A percentile compares a stretch with the other conserved stretches of the same genome.
Conservation (phyloP, 2,888 invertebrate species). For the Apodemia mormo region DNA sequence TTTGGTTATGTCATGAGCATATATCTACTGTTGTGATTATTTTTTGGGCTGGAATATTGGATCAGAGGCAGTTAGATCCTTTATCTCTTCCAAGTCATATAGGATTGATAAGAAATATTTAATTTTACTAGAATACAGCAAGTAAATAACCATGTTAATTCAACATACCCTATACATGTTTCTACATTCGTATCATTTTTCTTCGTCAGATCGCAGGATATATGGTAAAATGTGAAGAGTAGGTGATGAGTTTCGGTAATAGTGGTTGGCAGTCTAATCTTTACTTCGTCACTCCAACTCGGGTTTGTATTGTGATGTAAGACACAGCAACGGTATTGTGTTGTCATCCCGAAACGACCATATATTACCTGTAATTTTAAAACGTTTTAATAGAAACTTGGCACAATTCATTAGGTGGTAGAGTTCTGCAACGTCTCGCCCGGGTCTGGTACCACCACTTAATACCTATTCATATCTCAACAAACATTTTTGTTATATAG, state of each 20-base stretch:
- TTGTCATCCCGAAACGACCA: conserved; percentile 78
- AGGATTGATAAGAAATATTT: no score
- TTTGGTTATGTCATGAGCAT: no score
- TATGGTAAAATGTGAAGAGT: conserved; percentile 97
- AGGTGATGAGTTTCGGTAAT: conserved; percentile 94
- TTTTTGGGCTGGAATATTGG: no score
- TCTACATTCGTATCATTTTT: conserved; percentile 89
- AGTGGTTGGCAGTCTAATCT: conserved; percentile 93
- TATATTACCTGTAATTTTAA: conserved; percentile 59
- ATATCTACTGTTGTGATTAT: no score
- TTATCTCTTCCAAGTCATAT: no score
- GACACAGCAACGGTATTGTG: conserved; percentile 88
- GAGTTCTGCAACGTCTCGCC: no score
- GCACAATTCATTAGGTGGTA: background rate
- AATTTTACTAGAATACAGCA: no score
- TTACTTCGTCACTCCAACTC: conserved; percentile 96
- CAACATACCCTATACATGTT: conserved; percentile 88
- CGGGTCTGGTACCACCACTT: no score
- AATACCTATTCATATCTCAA: no score
- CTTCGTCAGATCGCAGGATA: conserved; percentile 94
- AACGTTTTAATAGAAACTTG: background rate
- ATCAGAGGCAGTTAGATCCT: no score
- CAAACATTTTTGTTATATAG: no score
- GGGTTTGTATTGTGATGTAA: conserved; percentile 95
- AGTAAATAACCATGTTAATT: background rate